A percentile compares a stretch with the other conserved stretches of the same genome.
These are phyloP conservation scores for Yponomeuta plumbellus DNA, from an alignment of 2,888 invertebrate species.

Conservation along the genomic window DNA sequence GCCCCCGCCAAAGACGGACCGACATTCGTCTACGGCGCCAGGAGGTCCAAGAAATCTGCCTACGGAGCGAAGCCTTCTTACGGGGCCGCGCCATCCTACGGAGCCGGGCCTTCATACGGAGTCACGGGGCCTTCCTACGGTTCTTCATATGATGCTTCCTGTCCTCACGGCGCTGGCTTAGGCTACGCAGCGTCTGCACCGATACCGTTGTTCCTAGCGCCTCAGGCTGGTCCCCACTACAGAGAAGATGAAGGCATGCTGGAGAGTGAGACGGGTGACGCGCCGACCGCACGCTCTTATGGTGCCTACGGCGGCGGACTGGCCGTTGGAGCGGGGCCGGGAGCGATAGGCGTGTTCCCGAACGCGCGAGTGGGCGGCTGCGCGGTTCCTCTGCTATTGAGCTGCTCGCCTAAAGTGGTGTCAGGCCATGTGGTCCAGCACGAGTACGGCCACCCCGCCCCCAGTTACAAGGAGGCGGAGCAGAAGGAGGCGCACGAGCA, in stretches of 20 bases:
- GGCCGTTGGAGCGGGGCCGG: not conserved
- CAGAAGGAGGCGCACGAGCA: constrained; percentile 20
- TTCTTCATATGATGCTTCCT: constrained; percentile 16
- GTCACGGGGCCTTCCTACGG: constrained; percentile 6
- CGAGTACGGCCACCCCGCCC: constrained; percentile 14
- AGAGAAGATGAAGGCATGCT: constrained; percentile 22
- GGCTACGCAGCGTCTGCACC: constrained; percentile 22
- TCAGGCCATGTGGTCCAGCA: constrained; percentile 45
- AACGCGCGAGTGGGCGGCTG: constrained; percentile 50
- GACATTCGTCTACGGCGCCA: constrained; percentile 16
- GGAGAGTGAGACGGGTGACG: constrained; percentile 17
- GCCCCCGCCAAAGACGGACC: constrained; percentile 23
- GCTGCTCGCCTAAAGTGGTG: constrained; percentile 57
- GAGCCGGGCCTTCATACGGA: not conserved
- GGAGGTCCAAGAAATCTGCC: constrained; percentile 26
- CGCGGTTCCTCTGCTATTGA: constrained; percentile 55
- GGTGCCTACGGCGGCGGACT: constrained; percentile 3
- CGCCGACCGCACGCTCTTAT: constrained; percentile 16
- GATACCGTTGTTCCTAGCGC: constrained; percentile 25
- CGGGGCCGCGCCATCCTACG: constrained; percentile 4
- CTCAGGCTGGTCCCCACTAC: constrained; percentile 23
- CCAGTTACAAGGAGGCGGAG: constrained; percentile 24
- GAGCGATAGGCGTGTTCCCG: constrained; percentile 52
- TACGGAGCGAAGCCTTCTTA: constrained; percentile 13
- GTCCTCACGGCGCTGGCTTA: not conserved